Evolutionary conservation across 2,888 invertebrate genomes (phyloP).

Genomic region (Synergus itoensis): DNA sequence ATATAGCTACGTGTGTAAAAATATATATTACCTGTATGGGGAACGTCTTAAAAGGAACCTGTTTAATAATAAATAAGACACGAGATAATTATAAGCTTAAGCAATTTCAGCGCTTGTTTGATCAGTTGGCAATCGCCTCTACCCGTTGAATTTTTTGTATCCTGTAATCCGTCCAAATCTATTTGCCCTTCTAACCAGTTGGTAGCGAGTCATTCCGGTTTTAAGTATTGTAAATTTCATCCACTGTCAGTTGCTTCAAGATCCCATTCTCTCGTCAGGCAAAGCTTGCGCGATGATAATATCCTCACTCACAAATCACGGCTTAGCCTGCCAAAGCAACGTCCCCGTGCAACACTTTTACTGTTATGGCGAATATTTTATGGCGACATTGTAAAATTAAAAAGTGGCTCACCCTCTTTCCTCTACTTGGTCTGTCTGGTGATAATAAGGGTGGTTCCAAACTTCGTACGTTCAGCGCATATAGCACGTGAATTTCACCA

Average conservation of each 20-base stretch:
- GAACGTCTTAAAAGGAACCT: no score
- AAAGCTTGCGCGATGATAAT: constrained; percentile 56
- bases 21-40: no score
- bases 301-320: constrained; percentile 74
- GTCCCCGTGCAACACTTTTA: constrained; percentile 69
- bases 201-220: neutral
- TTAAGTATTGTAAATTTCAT: neutral
- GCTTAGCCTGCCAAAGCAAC: constrained; percentile 66
- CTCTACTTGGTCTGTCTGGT: constrained; percentile 56
- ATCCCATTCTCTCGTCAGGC: neutral
- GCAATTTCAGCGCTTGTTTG: constrained; percentile 55
- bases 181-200: neutral
- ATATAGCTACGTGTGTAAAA: no score
- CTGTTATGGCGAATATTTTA: constrained; percentile 75
- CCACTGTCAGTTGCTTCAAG: neutral
- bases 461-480: constrained; percentile 48
- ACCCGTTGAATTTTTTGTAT: neutral
- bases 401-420: constrained; percentile 65
- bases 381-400: constrained; percentile 76
- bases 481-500: constrained; percentile 55
- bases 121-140: constrained; percentile 51
- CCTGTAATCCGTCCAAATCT: constrained; percentile 50
- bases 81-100: no score
- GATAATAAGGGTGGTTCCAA: constrained; percentile 68
- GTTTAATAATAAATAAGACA: no score